phyloP scores from a whole-genome alignment of 1,140 invertebrate genomes.

The Archivesica marissinica region DNA sequence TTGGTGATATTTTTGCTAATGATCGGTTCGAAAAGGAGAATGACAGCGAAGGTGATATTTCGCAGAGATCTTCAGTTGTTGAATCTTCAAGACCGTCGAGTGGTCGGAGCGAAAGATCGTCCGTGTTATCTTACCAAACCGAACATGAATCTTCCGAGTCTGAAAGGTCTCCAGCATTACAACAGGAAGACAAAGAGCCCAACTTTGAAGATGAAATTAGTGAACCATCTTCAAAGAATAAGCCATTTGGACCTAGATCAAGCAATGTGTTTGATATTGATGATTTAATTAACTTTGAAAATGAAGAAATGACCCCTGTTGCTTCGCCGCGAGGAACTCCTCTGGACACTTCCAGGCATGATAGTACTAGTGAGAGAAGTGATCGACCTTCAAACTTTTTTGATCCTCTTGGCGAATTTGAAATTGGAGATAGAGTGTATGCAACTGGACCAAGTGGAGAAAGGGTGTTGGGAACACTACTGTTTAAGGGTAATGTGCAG shows the following conservation, averaged over 20 bases:
- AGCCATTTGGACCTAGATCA: conserved; percentile 18
- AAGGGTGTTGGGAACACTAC: conserved; percentile 92
- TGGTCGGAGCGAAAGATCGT: conserved; percentile 58
- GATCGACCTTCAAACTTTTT: conserved; percentile 60
- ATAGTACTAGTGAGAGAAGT: conserved; percentile 47
- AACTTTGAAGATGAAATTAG: conserved; percentile 16
- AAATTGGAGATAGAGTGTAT: conserved; percentile 94
- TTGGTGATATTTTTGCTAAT: background rate
- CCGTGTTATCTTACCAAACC: conserved; percentile 8
- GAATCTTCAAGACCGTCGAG: conserved; percentile 76
- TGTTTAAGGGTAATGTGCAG: conserved; percentile 94
- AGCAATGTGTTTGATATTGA: conserved; percentile 63
- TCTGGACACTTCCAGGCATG: background rate
- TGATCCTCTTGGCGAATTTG: conserved; percentile 79
- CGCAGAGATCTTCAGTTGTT: conserved; percentile 57
- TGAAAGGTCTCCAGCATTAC: conserved; percentile 48
- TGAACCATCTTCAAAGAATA: conserved; percentile 29
- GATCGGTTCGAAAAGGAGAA: conserved; percentile 18
- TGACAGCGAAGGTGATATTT: conserved; percentile 69
- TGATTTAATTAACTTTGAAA: conserved; percentile 62
- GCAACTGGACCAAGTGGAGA: conserved; percentile 87
- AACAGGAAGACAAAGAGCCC: background rate
- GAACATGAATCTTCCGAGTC: conserved; percentile 65
- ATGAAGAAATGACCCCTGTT: conserved; percentile 73
- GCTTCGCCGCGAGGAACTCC: conserved; percentile 70